Evolutionary conservation across 2,888 invertebrate genomes (phyloP), one percentile per base, ranked within the genome.

Genomic region (Miltochrista miniata): DNA sequence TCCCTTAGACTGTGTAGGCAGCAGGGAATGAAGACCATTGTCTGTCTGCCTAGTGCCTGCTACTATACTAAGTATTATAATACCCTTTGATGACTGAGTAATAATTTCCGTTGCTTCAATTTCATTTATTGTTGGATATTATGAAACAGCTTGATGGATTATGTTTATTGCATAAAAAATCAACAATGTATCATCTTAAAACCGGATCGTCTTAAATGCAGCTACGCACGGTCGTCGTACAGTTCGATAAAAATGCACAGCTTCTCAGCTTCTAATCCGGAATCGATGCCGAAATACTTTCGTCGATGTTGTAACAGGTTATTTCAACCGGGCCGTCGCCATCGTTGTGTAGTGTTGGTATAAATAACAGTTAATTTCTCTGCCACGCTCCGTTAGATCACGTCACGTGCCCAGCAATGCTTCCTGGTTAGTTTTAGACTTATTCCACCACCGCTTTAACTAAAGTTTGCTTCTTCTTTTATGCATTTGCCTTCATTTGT

Each of bases 321-420:
- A 79, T 79, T 79, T 76, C 69, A 78, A 83, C 35, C 34, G 24
- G 34, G 43, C 13, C 81, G 76, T 72, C 70, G 74, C 73, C 71
- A 63, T 72, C 70, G 70, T 68, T 68, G 69, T 64, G 68, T 70
- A 68, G 69, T 66, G 68, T 70, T 70, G 74, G 78, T 85, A 85
- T 83, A 83, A 86, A 85, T 87, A 89, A 89, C 90, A 83, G 90
- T 89, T 88, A 89, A 89, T 90, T 90, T 87, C 86, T 88, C 83
- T 81, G 85, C 77, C 82, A 85, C 87, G 89, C 84, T 86, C 87
- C 87, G 89, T 85, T 89, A 85, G 83, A 68, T 71, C 61, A 66
- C 81, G 81, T 89, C 87, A 88, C 89, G 88, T 90, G 90, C 76
- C 74, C 67, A 61, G 56, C 72, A 71, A 66, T 57, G 70, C 84